A percentile compares a stretch with the other conserved stretches of the same genome.
Conservation (phyloP, 2,113 vertebrate genomes). For the Albula goreensis region DNA sequence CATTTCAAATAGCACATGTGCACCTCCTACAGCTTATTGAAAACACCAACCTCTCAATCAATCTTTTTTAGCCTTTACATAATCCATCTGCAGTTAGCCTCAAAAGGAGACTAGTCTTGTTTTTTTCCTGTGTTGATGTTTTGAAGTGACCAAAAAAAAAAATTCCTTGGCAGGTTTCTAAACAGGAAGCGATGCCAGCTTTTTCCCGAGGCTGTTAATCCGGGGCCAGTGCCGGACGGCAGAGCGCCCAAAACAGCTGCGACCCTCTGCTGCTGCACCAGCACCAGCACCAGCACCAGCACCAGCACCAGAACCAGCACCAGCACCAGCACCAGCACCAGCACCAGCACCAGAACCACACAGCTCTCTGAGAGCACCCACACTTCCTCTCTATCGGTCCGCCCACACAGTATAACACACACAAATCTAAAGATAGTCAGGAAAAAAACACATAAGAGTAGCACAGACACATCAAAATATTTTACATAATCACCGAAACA, state of each 20-base stretch:
- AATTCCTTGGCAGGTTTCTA: not conserved
- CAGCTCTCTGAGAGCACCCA: slow-evolving; percentile 52
- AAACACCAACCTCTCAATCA: not conserved
- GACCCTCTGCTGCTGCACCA: not conserved
- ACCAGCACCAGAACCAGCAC: not conserved
- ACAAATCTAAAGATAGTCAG: slow-evolving; percentile 61
- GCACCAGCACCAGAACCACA: not conserved
- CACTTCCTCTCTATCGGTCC: slow-evolving; percentile 39
- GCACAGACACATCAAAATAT: slow-evolving; percentile 40
- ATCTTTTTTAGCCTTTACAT: not conserved
- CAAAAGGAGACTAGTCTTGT: not conserved
- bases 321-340: not conserved
- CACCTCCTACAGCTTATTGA: not conserved
- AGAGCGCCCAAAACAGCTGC: not conserved
- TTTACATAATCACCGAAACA: slow-evolving; percentile 61
- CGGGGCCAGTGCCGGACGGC: not conserved
- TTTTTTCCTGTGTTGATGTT: not conserved
- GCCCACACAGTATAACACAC: slow-evolving; percentile 29
- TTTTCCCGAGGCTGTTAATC: not conserved
- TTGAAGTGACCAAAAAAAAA: not conserved
- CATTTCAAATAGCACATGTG: not conserved
- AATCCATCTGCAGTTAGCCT: not conserved
- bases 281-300: no score
- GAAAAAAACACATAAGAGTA: slow-evolving; percentile 54
- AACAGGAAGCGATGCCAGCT: not conserved